Conservation (phyloP, 2,797 vertebrate species). For the Myoxocephalus aenaeus region DNA sequence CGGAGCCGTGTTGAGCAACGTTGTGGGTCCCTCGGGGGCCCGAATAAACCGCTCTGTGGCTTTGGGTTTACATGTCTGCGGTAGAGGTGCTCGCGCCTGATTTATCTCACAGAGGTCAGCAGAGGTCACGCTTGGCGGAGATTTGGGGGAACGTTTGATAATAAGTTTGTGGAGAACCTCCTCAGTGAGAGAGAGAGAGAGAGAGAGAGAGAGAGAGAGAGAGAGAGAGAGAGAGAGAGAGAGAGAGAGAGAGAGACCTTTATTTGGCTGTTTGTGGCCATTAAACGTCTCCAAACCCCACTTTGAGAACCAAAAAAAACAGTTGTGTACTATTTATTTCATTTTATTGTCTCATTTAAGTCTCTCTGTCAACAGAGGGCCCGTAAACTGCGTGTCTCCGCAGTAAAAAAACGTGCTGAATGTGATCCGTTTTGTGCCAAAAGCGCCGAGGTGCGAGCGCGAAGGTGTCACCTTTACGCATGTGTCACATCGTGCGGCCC, state of each 20-base stretch:
- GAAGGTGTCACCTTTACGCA: conserved; percentile 65
- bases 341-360: not conserved
- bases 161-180: not conserved
- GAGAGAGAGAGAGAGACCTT: too few species aligned
- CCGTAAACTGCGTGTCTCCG: not conserved
- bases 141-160: conserved; percentile 10
- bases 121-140: conserved; percentile 40
- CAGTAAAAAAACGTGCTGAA: conserved; percentile 23
- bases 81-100: conserved; percentile 49
- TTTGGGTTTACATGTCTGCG: conserved; percentile 65
- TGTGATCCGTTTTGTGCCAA: conserved; percentile 38
- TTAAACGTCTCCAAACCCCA: not conserved
- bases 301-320: not conserved
- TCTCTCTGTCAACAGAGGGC: not conserved
- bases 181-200: not conserved
- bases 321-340: not conserved
- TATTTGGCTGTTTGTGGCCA: not conserved
- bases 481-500: conserved; percentile 62
- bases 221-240: too few species aligned
- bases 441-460: conserved; percentile 61
- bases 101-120: conserved; percentile 60
- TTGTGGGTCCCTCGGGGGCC: conserved; percentile 39
- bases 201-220: too few species aligned
- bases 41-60: conserved; percentile 48
- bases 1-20: conserved; percentile 62